Conservation (phyloP, 2,113 vertebrate species). For the Syngnathus typhle region DNA sequence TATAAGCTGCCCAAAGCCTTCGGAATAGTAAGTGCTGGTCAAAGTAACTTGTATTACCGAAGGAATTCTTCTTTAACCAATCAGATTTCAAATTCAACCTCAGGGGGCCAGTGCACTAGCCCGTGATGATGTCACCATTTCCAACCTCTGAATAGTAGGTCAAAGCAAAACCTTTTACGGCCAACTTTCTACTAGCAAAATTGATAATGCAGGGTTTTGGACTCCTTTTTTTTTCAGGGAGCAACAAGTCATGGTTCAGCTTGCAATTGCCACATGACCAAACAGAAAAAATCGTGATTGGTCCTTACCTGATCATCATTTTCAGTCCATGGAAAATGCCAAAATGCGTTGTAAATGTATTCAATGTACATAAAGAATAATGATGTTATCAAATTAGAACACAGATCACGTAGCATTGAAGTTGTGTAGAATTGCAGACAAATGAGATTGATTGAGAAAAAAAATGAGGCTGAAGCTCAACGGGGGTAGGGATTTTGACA, state of each 20-base stretch:
- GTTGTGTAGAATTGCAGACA: constrained; percentile 15
- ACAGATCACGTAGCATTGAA: constrained; percentile 54
- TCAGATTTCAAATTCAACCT: not conserved
- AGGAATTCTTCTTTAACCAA: not conserved
- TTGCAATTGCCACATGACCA: too few relatives aligned
- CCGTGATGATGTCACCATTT: not conserved
- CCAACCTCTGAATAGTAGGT: not conserved
- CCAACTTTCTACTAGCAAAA: not conserved
- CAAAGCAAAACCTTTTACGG: not conserved
- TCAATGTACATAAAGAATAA: too few relatives aligned
- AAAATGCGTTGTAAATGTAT: too few relatives aligned
- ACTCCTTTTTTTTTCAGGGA: too few relatives aligned
- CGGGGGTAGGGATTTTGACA: constrained; percentile 1
- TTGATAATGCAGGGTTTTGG: too few relatives aligned
- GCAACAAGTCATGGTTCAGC: too few relatives aligned
- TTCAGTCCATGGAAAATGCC: too few relatives aligned
- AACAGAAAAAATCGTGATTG: too few relatives aligned
- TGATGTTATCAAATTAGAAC: too few relatives aligned
- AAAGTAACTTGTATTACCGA: not conserved
- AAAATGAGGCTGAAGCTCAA: constrained; percentile 6
- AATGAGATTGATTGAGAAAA: not conserved
- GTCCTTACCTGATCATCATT: too few relatives aligned
- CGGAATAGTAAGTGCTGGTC: not conserved
- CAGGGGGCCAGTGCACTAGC: not conserved
- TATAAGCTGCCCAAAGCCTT: not conserved